Base-by-base conservation (phyloP, 1,140 invertebrate species). In the Drosophila serrata region DNA sequence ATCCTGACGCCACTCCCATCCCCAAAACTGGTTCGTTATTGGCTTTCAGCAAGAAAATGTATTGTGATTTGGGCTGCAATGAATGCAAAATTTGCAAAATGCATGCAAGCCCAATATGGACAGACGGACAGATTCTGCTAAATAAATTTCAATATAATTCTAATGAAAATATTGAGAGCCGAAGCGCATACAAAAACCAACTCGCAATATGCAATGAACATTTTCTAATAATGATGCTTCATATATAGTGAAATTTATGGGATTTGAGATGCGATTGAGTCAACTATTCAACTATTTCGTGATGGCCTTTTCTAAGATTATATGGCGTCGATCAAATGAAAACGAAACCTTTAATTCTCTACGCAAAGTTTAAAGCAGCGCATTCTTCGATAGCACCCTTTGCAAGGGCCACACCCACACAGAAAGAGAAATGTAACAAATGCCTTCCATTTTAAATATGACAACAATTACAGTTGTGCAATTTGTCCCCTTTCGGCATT, bases 401-500 rank as follows among this genome's bases (percentile, higher is more conserved):
- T 33, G 45, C 17, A 56, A 56, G 46, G 46, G 51, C 51, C 51
- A 55, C 31, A 53, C 37, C 45, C 37, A 56, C 46, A 37, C 51
- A 22, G 51, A 22, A 37, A 55, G 40, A 64, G 61, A 82, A 86
- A 79, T 87, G 84, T 88, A 88, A 87, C 82, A 88, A 87, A 87
- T 87, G 82, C 72, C 62, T 78, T 88, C 84, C 82, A 87, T 87
- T 87, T 87, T 87, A 87, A 87, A 87, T 87, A 87, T 87, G 82
- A 88, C 82, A 87, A 87, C 84, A 87, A 87, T 87, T 87, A 87
- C 82, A 84, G 84, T 88, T 84, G 84, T 84, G 82, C 84, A 88
- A 88, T 88, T 88, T 87, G 82, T 87, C 84, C 84, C 75, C 84
- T 77, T 79, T 87, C 82, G 72, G 70, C 80, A 88, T 65, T 88